Conservation (phyloP, 2,888 invertebrate genomes). For the Tethea ocularis region DNA sequence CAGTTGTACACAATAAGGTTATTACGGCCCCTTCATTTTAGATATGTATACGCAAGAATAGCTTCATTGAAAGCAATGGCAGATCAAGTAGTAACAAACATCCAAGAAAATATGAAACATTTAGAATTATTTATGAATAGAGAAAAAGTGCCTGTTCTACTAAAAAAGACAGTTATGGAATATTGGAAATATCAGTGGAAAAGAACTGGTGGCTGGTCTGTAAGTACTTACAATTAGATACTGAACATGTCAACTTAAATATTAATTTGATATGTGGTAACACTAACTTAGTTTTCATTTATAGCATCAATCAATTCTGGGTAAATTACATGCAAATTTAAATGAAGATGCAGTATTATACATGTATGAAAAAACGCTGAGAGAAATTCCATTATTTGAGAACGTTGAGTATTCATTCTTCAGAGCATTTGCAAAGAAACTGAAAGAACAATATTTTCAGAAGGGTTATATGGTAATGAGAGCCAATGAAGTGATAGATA, state of each 20-base stretch:
- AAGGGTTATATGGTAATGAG: conserved; percentile 75
- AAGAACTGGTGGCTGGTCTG: conserved; percentile 78
- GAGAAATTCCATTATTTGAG: conserved; percentile 81
- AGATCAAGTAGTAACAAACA: conserved; percentile 73
- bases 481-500: conserved; percentile 69
- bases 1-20: not conserved
- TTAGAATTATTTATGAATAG: conserved; percentile 70
- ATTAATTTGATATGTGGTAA: not conserved
- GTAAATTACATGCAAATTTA: conserved; percentile 78
- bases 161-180: conserved; percentile 66
- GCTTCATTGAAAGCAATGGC: conserved; percentile 77
- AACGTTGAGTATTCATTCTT: conserved; percentile 80
- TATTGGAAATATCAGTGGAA: conserved; percentile 82
- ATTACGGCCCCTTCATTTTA: conserved; percentile 32
- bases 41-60: conserved; percentile 76
- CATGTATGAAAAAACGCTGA: conserved; percentile 80
- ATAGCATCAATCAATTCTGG: conserved; percentile 75
- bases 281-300: not conserved
- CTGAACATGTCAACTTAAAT: not conserved
- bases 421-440: conserved; percentile 78
- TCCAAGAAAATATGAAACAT: conserved; percentile 75
- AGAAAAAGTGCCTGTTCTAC: conserved; percentile 63
- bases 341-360: conserved; percentile 81
- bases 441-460: conserved; percentile 71
- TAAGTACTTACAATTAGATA: conserved; percentile 37